Evolutionary conservation across 1,140 invertebrate species (phyloP).

Genomic region (Liolophura sinensis): DNA sequence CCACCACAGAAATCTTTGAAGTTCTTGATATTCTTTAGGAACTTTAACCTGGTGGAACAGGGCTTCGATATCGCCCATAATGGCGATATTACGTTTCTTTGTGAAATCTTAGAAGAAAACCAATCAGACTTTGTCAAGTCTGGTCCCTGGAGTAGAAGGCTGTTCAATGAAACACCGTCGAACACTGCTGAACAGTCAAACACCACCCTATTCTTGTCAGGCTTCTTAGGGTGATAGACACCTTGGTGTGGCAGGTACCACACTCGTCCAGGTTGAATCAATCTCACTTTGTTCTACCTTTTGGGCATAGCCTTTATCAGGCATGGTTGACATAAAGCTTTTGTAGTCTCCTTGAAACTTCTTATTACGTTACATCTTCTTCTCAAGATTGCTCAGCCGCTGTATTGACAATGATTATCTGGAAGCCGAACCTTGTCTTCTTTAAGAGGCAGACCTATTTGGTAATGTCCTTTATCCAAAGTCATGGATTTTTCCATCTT

Average conservation of each 20-base stretch:
- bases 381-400: constrained; percentile 8
- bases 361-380: constrained; percentile 10
- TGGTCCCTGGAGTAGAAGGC: constrained; percentile 21
- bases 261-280: constrained; percentile 5
- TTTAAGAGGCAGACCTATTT: constrained; percentile 10
- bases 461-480: constrained; percentile 2
- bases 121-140: constrained; percentile 22
- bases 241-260: too few species aligned
- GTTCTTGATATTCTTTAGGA: constrained; percentile 8
- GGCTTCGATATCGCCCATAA: constrained; percentile 14
- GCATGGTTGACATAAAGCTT: constrained; percentile 10
- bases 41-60: constrained; percentile 20
- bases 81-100: constrained; percentile 3
- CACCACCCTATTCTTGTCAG: constrained; percentile 20
- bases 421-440: constrained; percentile 3
- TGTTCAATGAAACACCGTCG: constrained; percentile 11
- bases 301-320: constrained; percentile 17
- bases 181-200: constrained; percentile 18
- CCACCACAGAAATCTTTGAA: constrained; percentile 19
- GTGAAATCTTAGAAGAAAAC: constrained; percentile 17
- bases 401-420: constrained; percentile 9
- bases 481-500: constrained; percentile 11
- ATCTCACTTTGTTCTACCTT: neutral
- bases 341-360: constrained; percentile 18
- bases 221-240: too few species aligned